Evolutionary conservation across 2,797 vertebrate species (phyloP), one percentile per base, ranked within the genome.

Genomic region (Darevskia nairensis): DNA sequence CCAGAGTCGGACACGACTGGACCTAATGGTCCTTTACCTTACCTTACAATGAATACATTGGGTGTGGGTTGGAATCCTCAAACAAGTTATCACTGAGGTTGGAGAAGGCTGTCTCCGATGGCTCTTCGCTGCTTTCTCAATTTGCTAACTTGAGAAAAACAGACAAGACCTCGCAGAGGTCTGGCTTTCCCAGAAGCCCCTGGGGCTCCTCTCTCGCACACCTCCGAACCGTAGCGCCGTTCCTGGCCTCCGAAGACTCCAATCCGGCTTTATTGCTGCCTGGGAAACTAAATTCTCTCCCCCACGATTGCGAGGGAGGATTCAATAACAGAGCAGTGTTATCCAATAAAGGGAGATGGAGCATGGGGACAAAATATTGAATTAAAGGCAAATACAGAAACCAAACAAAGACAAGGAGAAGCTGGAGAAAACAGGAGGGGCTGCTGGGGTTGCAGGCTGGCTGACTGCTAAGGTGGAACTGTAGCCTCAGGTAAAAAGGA

Each of bases 361-460:
- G 44, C 95, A 89, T 91, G 81, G 95, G 93, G 91, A 94, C 90
- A 90, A 95, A 94, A 95, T 82, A 95, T 35, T 94, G 93, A 95
- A 94, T 95, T 95, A 92, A 92, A 95, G 93, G 94, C 29, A 64
- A 87, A 96, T 94, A 88, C 89, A 85, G 89, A 88, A 92, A 89
- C 83, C 29, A 91, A 90, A 68, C 77, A 2, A 59, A 94, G 3
- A 59, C 93, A 76, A 89, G 29, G 19, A 55, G 6, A 75, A 79
- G 91, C 80, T 88, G 4, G 29, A 81, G 71, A 15, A 59, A 80
- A 50, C 15, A 32, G 39, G 9, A 68, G 9, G 23, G 3, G 15
- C 25, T 15, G 25, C 2, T 8, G 64, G 6, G 13, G n/a, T 61
- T 29, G 76, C n/a, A 32, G 50, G 72, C 39, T 39, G 85, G 41